Conservation (phyloP, 2,888 invertebrate species). For the Automeris io region DNA sequence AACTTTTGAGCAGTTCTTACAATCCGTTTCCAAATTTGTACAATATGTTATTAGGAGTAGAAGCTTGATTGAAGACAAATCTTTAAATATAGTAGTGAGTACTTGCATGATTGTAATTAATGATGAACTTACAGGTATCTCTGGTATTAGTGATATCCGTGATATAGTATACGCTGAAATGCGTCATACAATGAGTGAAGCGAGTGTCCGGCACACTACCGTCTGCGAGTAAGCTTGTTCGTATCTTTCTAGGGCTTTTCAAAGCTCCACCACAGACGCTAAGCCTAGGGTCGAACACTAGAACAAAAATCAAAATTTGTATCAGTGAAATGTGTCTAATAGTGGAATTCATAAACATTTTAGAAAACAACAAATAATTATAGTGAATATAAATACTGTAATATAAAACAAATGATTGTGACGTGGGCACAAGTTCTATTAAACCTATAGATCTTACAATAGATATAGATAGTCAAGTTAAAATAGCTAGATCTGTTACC, state of each 20-base stretch:
- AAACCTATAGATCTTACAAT: too few species aligned
- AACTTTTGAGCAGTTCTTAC: too few species aligned
- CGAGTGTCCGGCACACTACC: slow-evolving; percentile 28
- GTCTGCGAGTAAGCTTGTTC: slow-evolving; percentile 13
- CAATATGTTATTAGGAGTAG: background rate
- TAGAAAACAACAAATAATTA: too few species aligned
- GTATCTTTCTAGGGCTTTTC: background rate
- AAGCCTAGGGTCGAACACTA: slow-evolving; percentile 8
- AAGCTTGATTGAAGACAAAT: background rate
- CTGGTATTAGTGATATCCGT: slow-evolving; percentile 31
- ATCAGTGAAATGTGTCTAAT: too few species aligned
- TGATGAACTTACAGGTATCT: slow-evolving; percentile 35
- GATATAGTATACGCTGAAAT: slow-evolving; percentile 24
- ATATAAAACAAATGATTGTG: too few species aligned
- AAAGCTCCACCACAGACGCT: background rate
- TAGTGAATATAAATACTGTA: too few species aligned
- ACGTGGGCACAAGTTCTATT: too few species aligned
- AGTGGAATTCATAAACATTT: background rate
- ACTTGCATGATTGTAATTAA: background rate
- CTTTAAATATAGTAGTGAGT: background rate
- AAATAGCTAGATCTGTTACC: too few species aligned
- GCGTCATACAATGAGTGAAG: slow-evolving; percentile 25
- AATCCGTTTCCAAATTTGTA: too few species aligned
- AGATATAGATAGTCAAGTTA: too few species aligned
- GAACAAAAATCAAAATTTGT: too few species aligned